A percentile compares a stretch with the other conserved stretches of the same genome.
Conservation (phyloP, 1,140 invertebrate genomes). For the Patella vulgata region DNA sequence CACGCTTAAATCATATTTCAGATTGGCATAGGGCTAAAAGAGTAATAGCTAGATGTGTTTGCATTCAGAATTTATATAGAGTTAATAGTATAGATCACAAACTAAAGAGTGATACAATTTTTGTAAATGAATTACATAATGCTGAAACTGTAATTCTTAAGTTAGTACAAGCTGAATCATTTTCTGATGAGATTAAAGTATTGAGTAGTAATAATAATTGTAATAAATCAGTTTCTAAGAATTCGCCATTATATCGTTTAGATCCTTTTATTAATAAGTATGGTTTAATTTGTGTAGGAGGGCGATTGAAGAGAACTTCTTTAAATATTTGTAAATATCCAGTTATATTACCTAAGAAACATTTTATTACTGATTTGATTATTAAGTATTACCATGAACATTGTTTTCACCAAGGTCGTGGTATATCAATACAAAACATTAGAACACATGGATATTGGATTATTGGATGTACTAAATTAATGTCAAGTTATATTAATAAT, state of each 20-base stretch:
- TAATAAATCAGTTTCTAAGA: no score
- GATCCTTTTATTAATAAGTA: slow-evolving; percentile 14
- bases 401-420: slow-evolving; percentile 15
- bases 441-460: slow-evolving; percentile 30
- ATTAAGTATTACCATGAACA: slow-evolving; percentile 16
- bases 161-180: slow-evolving; percentile 18
- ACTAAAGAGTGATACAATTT: slow-evolving; percentile 15
- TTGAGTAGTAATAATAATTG: no score
- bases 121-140: slow-evolving; percentile 4
- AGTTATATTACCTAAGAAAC: slow-evolving; percentile 15
- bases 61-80: no score
- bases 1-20: slow-evolving; percentile 9
- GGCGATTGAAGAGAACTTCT: slow-evolving; percentile 6
- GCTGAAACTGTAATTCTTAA: slow-evolving; percentile 15
- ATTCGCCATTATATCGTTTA: not conserved
- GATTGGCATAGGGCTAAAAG: not conserved
- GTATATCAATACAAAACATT: slow-evolving; percentile 6
- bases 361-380: slow-evolving; percentile 17
- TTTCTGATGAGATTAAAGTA: slow-evolving; percentile 14
- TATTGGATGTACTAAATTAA: slow-evolving; percentile 17
- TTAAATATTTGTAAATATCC: slow-evolving; percentile 11
- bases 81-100: no score
- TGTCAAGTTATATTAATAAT: slow-evolving; percentile 22
- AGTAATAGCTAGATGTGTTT: slow-evolving; percentile 14
- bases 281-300: slow-evolving; percentile 16